Evolutionary conservation across 1,140 invertebrate genomes (phyloP).

Genomic region (Aphelinus atriplicis): DNA sequence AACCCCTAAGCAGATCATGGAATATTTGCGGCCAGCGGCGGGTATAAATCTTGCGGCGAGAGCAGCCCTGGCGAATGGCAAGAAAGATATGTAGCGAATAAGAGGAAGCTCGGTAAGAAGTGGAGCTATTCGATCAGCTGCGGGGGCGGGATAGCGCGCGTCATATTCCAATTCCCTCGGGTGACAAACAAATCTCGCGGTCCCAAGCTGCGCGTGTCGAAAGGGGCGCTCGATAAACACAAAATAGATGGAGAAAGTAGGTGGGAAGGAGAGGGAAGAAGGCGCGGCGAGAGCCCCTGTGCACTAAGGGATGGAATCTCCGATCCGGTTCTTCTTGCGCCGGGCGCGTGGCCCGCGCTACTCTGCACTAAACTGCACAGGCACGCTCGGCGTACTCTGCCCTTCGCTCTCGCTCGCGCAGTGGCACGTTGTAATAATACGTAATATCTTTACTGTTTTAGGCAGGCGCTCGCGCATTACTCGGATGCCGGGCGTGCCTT

Average conservation of each 20-base stretch:
- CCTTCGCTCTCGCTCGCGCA: constrained; percentile 25
- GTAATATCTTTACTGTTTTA: constrained; percentile 64
- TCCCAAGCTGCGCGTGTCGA: constrained; percentile 4
- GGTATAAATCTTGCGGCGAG: too few relatives aligned
- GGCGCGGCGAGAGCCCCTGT: neutral
- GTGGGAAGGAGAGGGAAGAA: neutral
- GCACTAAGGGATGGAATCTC: constrained; percentile 12
- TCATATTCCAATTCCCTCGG: neutral
- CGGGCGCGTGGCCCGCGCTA: too few relatives aligned
- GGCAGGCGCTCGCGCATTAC: constrained; percentile 61
- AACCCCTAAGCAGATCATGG: too few relatives aligned
- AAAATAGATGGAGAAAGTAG: neutral
- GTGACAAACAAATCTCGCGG: constrained; percentile 9
- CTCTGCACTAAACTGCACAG: too few relatives aligned
- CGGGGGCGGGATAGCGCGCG: too few relatives aligned
- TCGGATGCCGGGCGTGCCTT: constrained; percentile 60
- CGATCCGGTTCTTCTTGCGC: constrained; percentile 16
- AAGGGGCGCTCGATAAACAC: constrained; percentile 9
- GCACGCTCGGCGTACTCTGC: neutral
- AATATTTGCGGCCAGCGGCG: too few relatives aligned
- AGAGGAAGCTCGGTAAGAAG: too few relatives aligned
- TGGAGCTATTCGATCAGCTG: too few relatives aligned
- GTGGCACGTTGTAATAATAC: constrained; percentile 61
- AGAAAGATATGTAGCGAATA: too few relatives aligned
- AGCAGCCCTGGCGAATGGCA: too few relatives aligned